Percentiles rank a stretch among this genome's conserved stretches.
Conservation (phyloP, 2,113 vertebrate species). For the Corythoichthys haematopterus region DNA sequence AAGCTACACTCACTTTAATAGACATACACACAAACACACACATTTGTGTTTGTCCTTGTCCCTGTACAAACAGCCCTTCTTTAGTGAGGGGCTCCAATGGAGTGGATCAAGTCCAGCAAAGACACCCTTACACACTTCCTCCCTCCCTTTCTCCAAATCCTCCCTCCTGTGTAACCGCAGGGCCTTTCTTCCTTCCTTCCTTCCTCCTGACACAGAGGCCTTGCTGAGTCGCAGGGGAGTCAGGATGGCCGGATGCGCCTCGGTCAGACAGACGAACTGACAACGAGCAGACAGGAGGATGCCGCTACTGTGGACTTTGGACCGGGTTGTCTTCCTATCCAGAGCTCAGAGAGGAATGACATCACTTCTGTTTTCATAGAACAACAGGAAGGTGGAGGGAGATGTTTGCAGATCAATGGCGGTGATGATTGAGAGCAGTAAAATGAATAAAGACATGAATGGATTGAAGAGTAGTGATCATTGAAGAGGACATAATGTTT, state of each 20-base stretch:
- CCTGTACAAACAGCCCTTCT: constrained; percentile 59
- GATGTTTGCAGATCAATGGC: not conserved
- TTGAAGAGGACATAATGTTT: not conserved
- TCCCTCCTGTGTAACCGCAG: constrained; percentile 52
- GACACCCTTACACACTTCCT: constrained; percentile 68
- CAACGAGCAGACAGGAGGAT: constrained; percentile 50
- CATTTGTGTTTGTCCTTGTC: constrained; percentile 45
- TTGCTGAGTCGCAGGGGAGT: constrained; percentile 53
- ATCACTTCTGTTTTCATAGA: constrained; percentile 63
- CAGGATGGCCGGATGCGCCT: constrained; percentile 64
- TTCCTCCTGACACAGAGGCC: constrained; percentile 62
- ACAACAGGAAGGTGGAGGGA: constrained; percentile 48
- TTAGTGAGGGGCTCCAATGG: constrained; percentile 56
- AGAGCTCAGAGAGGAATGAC: constrained; percentile 42
- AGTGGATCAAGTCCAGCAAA: constrained; percentile 66
- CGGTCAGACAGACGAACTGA: constrained; percentile 46
- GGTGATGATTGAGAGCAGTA: constrained; percentile 12
- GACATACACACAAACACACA: constrained; percentile 14
- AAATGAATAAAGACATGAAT: constrained; percentile 10
- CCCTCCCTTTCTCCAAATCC: constrained; percentile 57
- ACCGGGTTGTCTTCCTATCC: constrained; percentile 42
- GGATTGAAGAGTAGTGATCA: constrained; percentile 15
- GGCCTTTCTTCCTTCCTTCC: constrained; percentile 61
- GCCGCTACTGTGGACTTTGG: constrained; percentile 54
- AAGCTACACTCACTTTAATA: constrained; percentile 10